Evolutionary conservation across 37 sponge, comb jelly and placozoan genomes (phyloP).

Genomic region (Beroe ovata): DNA sequence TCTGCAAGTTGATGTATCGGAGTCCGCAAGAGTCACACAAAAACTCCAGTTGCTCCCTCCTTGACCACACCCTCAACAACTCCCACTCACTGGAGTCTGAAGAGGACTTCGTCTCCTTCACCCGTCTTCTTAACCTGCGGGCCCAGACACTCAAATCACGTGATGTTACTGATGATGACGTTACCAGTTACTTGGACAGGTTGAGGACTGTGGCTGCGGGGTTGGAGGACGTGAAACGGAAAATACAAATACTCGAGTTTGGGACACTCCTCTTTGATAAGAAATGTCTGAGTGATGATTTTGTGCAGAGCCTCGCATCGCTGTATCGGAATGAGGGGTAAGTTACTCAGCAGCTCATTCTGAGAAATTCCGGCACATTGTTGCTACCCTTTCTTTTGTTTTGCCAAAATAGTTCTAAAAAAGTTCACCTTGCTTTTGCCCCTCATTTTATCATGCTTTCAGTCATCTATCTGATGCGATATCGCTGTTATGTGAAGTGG

Average conservation of each 20-base stretch:
- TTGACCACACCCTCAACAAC: neutral
- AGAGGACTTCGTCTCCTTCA: neutral
- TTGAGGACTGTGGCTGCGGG: neutral
- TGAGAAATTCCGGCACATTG: too few species aligned
- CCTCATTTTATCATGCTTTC: too few species aligned
- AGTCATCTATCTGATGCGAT: conserved; percentile 30
- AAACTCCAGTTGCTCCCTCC: neutral
- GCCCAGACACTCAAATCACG: neutral
- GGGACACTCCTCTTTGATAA: neutral
- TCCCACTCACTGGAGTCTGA: neutral
- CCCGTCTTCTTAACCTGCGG: neutral
- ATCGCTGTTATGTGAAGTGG: neutral
- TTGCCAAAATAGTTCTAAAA: too few species aligned
- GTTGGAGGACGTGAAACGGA: conserved; percentile 7
- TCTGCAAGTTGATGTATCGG: neutral
- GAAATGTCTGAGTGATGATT: neutral
- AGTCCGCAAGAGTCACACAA: neutral
- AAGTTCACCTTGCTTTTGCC: too few species aligned
- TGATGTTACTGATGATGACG: neutral
- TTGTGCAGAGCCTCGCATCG: neutral
- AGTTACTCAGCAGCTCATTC: neutral
- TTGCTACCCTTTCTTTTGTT: too few species aligned
- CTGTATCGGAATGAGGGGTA: conserved; percentile 10
- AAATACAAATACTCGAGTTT: neutral
- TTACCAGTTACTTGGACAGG: neutral